Conservation (phyloP, 2,797 vertebrate species). For the Peromyscus eremicus region DNA sequence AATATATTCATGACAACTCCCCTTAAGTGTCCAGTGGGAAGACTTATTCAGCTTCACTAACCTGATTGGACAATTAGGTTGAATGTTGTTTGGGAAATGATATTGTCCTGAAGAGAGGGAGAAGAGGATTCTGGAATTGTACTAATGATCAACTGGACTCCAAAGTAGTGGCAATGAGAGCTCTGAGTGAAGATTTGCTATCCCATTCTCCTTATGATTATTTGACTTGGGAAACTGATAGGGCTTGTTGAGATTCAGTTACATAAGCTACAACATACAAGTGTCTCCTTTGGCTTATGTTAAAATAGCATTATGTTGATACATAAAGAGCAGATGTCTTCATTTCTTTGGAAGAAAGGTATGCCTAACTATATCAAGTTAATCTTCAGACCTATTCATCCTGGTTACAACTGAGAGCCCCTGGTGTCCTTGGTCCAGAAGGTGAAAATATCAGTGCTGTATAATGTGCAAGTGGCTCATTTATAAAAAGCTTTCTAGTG, state of each 20-base stretch:
- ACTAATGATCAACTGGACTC: not conserved
- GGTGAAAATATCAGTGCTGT: not conserved
- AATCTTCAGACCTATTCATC: not conserved
- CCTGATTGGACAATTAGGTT: not conserved
- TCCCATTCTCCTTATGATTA: not conserved
- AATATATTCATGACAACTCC: rapidly evolving
- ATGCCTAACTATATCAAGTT: not conserved
- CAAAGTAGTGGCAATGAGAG: not conserved
- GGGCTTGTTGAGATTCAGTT: not conserved
- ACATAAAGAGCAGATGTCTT: not conserved
- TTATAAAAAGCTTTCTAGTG: not conserved
- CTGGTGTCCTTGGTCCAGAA: not conserved
- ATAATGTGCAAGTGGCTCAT: not conserved
- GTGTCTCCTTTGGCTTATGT: not conserved
- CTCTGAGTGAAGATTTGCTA: not conserved
- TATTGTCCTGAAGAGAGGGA: rapidly evolving
- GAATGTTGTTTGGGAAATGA: not conserved
- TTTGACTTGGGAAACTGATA: not conserved
- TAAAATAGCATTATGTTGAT: not conserved
- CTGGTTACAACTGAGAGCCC: not conserved
- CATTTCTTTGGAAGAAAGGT: not conserved
- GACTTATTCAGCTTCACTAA: not conserved
- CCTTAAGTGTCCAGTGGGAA: not conserved
- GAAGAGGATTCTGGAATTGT: not conserved
- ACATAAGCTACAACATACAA: not conserved